Evolutionary conservation across 2,888 invertebrate genomes (phyloP), one percentile per base, ranked within the genome.

Genomic region (Acronicta alni): DNA sequence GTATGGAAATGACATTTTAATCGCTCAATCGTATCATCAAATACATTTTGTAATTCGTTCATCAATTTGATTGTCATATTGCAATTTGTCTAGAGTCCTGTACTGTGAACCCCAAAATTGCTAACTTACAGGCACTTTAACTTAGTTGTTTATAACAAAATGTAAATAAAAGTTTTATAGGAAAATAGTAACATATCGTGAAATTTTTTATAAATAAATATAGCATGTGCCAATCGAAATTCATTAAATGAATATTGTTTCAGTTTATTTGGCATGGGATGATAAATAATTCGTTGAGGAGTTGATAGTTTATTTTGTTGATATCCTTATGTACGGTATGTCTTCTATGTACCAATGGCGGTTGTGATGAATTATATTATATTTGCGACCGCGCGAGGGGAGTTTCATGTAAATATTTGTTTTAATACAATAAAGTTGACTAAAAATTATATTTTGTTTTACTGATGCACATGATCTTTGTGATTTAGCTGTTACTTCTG

Each of bases 361-460:
- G 75, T 74, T 74, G 77, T 75, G 75, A 71, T 60, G 54, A 45
- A 39, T 60, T 66, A 43, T 70, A 66, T 70, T 70, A 54, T 53
- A 71, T 70, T 63, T 58, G 49, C 58, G 59, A 65, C 75, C 67
- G 73, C 73, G 45, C 42, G 57, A 53, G 57, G 65, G 62, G 69
- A 72, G 72, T 73, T 74, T 69, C 64, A 47, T 77, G 77, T 77
- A 77, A 77, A 77, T 77, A 77, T 47, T 76, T 76, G 76, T 76
- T 76, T 76, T 77, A 77, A 75, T 77, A 77, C 75, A 77, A 77
- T 77, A 77, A 77, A 75, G 73, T 76, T 76, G 75, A 75, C 76
- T 71, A 73, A 75, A 75, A 47, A 75, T 73, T 17, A 35, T 41
- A 3, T 1, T 18, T 56, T 67, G 45, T 71, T 67, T 71, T 45